Conservation (phyloP, 2,888 invertebrate genomes). For the Agapostemon virescens region DNA sequence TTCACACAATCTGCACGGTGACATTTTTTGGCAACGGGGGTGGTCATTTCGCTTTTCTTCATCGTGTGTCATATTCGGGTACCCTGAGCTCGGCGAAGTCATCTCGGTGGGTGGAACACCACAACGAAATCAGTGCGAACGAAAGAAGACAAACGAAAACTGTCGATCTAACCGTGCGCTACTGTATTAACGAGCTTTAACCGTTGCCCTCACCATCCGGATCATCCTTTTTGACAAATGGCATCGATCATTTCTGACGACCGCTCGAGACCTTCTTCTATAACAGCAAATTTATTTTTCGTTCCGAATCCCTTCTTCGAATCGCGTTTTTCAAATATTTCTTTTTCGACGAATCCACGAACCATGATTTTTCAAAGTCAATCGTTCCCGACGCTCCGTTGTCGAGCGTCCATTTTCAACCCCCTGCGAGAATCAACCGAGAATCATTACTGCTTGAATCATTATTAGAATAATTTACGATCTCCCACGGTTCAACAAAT, state of each 20-base stretch:
- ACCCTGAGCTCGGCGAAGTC: constrained; percentile 5
- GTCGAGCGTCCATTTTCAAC: background rate
- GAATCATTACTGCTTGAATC: background rate
- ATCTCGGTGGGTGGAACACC: too few species aligned
- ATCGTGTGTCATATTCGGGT: too few species aligned
- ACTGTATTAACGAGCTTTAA: background rate
- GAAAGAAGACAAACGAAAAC: background rate
- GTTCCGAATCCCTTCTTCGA: background rate
- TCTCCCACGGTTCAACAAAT: background rate
- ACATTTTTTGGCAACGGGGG: too few species aligned
- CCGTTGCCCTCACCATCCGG: background rate
- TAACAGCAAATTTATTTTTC: background rate
- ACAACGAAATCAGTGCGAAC: too few species aligned
- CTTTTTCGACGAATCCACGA: background rate
- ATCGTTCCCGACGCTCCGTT: background rate
- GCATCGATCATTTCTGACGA: background rate
- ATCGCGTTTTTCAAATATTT: background rate
- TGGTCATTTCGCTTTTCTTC: too few species aligned
- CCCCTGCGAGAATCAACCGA: background rate
- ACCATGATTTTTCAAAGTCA: background rate
- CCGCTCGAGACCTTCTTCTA: background rate
- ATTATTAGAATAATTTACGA: too few species aligned
- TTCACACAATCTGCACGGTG: background rate
- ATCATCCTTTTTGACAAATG: background rate
- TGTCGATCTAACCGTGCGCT: background rate